Base-by-base conservation (phyloP, 2,888 invertebrate genomes). In the Hololepta plana region DNA sequence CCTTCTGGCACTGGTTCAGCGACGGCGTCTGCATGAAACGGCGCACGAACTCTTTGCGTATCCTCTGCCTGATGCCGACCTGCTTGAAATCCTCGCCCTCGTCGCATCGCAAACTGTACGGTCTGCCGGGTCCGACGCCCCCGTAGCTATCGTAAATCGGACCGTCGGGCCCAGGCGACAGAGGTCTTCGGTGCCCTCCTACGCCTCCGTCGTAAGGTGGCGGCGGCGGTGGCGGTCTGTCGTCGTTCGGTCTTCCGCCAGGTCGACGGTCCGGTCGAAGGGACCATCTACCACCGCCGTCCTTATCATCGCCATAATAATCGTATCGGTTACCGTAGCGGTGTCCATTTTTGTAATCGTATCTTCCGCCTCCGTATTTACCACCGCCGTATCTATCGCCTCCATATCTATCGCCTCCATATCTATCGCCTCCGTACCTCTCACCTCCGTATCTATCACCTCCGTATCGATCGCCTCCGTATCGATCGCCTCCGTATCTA, bases 51-150 rank as follows among this genome's bases (percentile, higher is more conserved):
- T 76, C 70, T 32, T 79, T 67, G 27, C 82, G 67, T 55, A 84
- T 75, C 31, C 84, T 65, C 39, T 80, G 77, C 32, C 79, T 64
- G 10, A 66, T 60, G 13, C 81, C 82, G 13, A 80, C 70, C 60
- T 84, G 82, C 48, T 79, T 74, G 47, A 82, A 85, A 44, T 72
- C 74, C 41, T 81, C 82, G 21, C 64, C 65, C 29, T 82, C 82
- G 39, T 84, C 84, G 45, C 85, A 85, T 34, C 80, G 63, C 1
- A 70, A 66, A 28, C 51, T 44, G 24, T 51, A 59, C 0, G 62
- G 61, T 25, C 57, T 3, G 51, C 51, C 2, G 55, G 53, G 53
- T 1, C 53, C 58, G 5, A 39, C 33, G 2, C 56, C 42, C 1
- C 26, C 20, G 11, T 24, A 33, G 10, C 47, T 53, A 11, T 54